Base-by-base conservation (phyloP, 1,140 invertebrate genomes). In the Lepidotrigona ventralis region DNA sequence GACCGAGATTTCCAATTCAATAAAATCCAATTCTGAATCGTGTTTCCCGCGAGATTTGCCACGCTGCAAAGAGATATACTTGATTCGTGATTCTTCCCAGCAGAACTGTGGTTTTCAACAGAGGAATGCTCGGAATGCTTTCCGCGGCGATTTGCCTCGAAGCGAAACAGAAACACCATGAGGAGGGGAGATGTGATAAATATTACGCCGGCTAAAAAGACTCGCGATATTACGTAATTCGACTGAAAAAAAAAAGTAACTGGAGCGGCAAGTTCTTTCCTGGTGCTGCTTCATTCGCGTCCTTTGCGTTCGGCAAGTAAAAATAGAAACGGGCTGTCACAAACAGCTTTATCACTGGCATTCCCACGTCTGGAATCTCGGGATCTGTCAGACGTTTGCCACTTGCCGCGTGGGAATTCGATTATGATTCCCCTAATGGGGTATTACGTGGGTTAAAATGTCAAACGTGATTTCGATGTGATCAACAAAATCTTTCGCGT, bases 291-390 rank as follows among this genome's bases (percentile, higher is more conserved):
- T 79, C 76, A 56, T 69, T 69, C 71, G 11, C 15, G 15, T 29
- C 29, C 64, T 53, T 58, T 19, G 46, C 19, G 26, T n/a, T 9
- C n/a, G 75, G 21, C 46, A 19, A 71, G 75, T 79, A 83, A 83
- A 83, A 83, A 83, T 83, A 83, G 81, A 83, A 72, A 51, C 56
- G 81, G 79, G 75, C 68, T 51, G 75, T 64, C 33, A 33, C 33
- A 64, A 83, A 72, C 58, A 71, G 76, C 46, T 79, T 83, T 83
- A 79, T 78, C 66, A 60, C 58, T 26, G 29, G 26, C 51, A 71
- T 83, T 79, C 68, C 68, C 75, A 79, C 54, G 68, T 79, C 46
- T 63, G 64, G 23, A 26, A 53, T 39, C 53, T 26, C 54, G 74
- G 72, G 26, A 69, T 26, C 56, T 60, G 64, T 77, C 80, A 82